Base-by-base conservation (phyloP, 2,888 invertebrate genomes). In the Oscheius myriophilus region DNA sequence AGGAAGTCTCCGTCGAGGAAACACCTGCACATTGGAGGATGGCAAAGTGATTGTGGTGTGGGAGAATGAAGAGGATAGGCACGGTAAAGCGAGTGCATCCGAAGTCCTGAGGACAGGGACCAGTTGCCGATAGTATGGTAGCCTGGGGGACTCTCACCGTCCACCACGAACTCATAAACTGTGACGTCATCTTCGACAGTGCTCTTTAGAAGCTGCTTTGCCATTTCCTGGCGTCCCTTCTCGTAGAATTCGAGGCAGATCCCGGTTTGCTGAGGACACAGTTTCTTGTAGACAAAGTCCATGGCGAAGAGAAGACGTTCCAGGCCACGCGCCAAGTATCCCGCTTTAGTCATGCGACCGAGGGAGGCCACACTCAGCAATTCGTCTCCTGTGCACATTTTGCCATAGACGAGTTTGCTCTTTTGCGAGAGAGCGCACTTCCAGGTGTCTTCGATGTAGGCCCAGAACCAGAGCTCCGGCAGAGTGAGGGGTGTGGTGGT, bases 71-170 rank as follows among this genome's bases (percentile, higher is more conserved):
- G n/a, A 2, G 53, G 59, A 41, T 39, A 59, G 6, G 67, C 18
- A 46, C 51, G 59, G 63, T 84, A 84, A 23, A 76, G 70, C 49
- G 75, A 71, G 9, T 71, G 67, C 70, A 82, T 71, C 59, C 75
- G 67, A 23, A 84, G 67, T 11, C 83, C 82, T 6, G 68, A 67
- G 7, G 68, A 62, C 49, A 78, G 55, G 0, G 86, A 84, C 87
- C 87, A 88, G 67, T 85, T 86, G 23, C 87, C 87, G 53, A 87
- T 73, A 77, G 84, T 66, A 39, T 72, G 70, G 54, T 83, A 84
- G 46, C 46, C 49, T n/a, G 61, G 12, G 16, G 49, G 25, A 21
- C n/a, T n/a, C n/a, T 57, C 66, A 16, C 46, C 51, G 21, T 66
- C 51, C 21, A 49, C 58, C 11, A 81, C 67, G 67, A 78, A 80